Evolutionary conservation across 2,113 vertebrate genomes (phyloP), one percentile per base, ranked within the genome.

Genomic region (Acrocephalus arundinaceus): DNA sequence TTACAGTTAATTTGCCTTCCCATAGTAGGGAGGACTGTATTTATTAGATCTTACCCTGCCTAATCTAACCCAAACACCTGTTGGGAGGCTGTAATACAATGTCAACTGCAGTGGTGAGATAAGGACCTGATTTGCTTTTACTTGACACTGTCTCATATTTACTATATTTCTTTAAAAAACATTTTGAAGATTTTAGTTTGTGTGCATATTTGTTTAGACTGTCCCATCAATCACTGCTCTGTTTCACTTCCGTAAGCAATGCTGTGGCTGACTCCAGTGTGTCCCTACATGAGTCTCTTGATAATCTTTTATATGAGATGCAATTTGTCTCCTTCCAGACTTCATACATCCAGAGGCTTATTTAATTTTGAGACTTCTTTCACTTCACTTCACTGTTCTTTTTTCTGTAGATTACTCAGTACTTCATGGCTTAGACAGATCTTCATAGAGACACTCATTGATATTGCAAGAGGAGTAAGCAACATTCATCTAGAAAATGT

Each of bases 1-100:
- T 93, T 80, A 72, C 57, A 74, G 82, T 93, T 83, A 88, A 88
- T 97, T 96, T 94, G 54, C 87, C 68, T 95, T 94, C 72, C 85
- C 7, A 0, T 67, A 43, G 63, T 54, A 84, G 82, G 57, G 82
- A 74, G 82, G 57, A 52, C 66, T 92, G 61, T 90, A 81, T 93
- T 96, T 92, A 63, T 92, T 86, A 72, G 65, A 59, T 63, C 2
- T 88, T 78, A 72, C 71, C 39, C 18, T 78, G 88, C 28, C 72
- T 92, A 93, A 95, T 95, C 93, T 96, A 46, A 84, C 48, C 54
- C 0, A 6, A 93, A 75, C 94, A 96, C 93, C 87, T 97, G 92
- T 90, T 94, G 85, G 83, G 79, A 90, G 81, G 68, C 80, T 92
- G 79, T 86, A 92, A 71, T 92, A 61, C 76, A 68, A 4, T 49